phyloP scores from a whole-genome alignment of 2,797 vertebrate genomes.

The Crypturellus tataupa region DNA sequence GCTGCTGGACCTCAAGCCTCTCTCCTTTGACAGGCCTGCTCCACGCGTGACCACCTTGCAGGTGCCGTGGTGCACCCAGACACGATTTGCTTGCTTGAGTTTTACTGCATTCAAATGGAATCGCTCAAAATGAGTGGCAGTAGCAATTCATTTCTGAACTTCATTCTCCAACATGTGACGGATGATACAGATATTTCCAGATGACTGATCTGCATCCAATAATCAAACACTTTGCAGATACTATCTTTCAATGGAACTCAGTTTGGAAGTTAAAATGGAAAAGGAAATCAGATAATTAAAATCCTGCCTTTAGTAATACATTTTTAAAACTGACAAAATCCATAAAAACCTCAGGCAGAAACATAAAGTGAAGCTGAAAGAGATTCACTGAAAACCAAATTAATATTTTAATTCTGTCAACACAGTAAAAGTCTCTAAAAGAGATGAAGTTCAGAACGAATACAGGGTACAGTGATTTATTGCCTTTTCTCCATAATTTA shows the following conservation, averaged over 20 bases:
- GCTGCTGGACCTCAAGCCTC: background rate
- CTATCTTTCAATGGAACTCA: slow-evolving; percentile 41
- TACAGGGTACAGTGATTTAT: slow-evolving; percentile 52
- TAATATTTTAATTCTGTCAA: slow-evolving; percentile 74
- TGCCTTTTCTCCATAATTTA: slow-evolving; percentile 39
- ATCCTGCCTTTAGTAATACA: slow-evolving; percentile 38
- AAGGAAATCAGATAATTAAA: slow-evolving; percentile 73
- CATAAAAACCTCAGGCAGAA: slow-evolving; percentile 54
- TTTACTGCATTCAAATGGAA: background rate
- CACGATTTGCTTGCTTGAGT: background rate
- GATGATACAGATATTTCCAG: background rate
- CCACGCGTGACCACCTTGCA: background rate
- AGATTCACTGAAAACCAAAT: slow-evolving; percentile 68
- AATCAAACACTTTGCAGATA: slow-evolving; percentile 61
- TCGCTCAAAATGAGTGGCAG: background rate
- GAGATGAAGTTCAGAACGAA: slow-evolving; percentile 43
- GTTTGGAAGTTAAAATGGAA: slow-evolving; percentile 67
- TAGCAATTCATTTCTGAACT: background rate
- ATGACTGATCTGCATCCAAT: slow-evolving; percentile 37
- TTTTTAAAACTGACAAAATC: slow-evolving; percentile 70
- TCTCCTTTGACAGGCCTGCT: background rate
- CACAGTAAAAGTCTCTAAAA: slow-evolving; percentile 25
- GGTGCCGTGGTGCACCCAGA: background rate
- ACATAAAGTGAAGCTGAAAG: slow-evolving; percentile 60
- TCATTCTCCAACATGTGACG: background rate